Evolutionary conservation across 1,140 invertebrate genomes (phyloP), one percentile per base, ranked within the genome.

Genomic region (Sogatella furcifera): DNA sequence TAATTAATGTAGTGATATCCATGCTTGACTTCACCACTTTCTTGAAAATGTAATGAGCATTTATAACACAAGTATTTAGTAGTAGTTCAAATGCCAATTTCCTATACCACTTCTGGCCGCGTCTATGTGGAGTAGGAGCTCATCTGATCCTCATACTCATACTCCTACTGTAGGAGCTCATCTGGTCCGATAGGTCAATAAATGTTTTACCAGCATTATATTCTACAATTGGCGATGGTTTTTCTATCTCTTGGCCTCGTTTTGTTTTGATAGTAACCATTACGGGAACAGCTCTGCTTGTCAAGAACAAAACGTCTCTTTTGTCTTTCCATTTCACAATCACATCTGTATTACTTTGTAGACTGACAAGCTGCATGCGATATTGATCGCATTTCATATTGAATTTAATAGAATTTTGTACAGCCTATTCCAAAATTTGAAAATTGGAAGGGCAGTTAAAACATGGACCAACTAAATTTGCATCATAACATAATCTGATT

Each of bases 311-410:
- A 19, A 56, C 55, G 28, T 62, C 71, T 49, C 68, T 53, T 62
- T 74, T 74, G 66, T 74, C 70, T 66, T 70, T 74, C 71, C 73
- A 77, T 67, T 71, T 70, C 43, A 77, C 64, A 55, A 67, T 71
- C 64, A 76, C 70, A 24, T 70, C 67, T 62, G 71, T 65, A 56
- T 70, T 70, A 69, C 46, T 59, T 21, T 75, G 63, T 63, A 63
- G 64, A 22, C 69, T 60, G 61, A 61, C 59, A 22, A 66, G 58
- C 60, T 76, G n/a, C n/a, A n/a, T n/a, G n/a, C n/a, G n/a, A n/a
- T n/a, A n/a, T n/a, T n/a, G n/a, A n/a, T n/a, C n/a, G n/a, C n/a
- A n/a, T n/a, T n/a, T n/a, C n/a, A n/a, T n/a, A n/a, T n/a, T n/a
- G n/a, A n/a, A n/a, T n/a, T n/a, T n/a, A n/a, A n/a, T n/a, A n/a